These are phyloP conservation scores for Rattus norvegicus DNA, from an alignment of 2,113 vertebrate species.

Conservation along the genomic window DNA sequence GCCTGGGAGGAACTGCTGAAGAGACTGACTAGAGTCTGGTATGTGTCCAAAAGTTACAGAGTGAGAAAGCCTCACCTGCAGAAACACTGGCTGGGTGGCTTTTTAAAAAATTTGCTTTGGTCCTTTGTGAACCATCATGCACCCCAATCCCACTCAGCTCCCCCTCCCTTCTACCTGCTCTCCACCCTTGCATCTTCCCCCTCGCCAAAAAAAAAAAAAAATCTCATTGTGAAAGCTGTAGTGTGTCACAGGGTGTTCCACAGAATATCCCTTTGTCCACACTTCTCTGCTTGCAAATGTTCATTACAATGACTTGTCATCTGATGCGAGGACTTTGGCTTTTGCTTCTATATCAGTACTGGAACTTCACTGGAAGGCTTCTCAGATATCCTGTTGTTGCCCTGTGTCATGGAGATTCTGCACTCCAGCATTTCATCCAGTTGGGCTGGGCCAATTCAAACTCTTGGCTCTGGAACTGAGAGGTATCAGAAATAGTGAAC, in stretches of 20 bases:
- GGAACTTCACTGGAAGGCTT: too few species aligned
- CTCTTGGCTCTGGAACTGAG: not conserved
- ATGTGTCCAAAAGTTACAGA: fast-evolving
- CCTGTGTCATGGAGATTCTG: too few species aligned
- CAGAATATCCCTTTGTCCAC: too few species aligned
- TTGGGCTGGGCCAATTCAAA: not conserved
- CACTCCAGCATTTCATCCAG: not conserved
- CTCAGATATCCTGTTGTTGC: too few species aligned
- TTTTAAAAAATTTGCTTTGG: not conserved
- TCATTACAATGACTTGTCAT: not conserved
- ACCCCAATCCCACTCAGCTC: not conserved
- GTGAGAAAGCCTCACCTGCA: not conserved
- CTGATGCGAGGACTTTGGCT: too few species aligned
- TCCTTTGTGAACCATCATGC: not conserved
- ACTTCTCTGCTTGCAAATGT: not conserved
- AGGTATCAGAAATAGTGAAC: not conserved
- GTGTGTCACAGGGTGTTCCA: not conserved
- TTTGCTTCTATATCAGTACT: too few species aligned
- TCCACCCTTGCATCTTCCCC: not conserved
- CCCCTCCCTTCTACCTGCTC: too few species aligned
- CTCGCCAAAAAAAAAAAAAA: not conserved
- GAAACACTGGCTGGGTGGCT: fast-evolving
- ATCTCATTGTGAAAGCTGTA: not conserved
- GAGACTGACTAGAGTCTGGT: fast-evolving
- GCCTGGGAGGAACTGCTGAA: fast-evolving